Percentiles rank a stretch among this genome's conserved stretches.
phyloP scores from a whole-genome alignment of 2,797 vertebrate genomes.

The Labroides dimidiatus region DNA sequence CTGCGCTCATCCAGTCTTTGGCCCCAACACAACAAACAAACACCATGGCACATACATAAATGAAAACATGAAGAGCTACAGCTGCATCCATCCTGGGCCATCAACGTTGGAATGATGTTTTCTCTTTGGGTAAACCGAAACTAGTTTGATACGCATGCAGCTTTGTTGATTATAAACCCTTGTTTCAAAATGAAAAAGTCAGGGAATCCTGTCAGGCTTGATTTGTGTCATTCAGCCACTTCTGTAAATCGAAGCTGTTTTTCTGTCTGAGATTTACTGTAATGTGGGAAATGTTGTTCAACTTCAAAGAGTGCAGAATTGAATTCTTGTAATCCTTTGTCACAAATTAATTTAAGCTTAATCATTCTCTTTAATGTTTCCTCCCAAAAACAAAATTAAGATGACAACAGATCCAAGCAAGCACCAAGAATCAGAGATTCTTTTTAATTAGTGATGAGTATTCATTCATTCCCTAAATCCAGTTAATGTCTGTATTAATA shows the following conservation, averaged over 20 bases:
- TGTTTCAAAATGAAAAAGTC: too few relatives aligned
- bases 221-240: neutral
- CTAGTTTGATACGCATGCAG: too few relatives aligned
- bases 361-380: neutral
- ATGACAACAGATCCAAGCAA: neutral
- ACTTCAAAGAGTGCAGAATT: neutral
- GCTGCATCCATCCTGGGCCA: too few relatives aligned
- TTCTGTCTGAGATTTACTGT: too few relatives aligned
- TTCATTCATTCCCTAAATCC: constrained; percentile 1
- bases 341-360: neutral
- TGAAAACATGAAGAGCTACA: too few relatives aligned
- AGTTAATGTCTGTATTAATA: constrained; percentile 19
- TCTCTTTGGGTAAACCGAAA: too few relatives aligned
- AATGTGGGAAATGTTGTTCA: neutral
- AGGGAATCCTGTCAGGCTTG: neutral
- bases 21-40: too few relatives aligned
- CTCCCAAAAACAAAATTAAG: neutral
- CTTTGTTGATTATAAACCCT: too few relatives aligned
- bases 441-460: constrained; percentile 10
- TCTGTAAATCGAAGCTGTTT: neutral
- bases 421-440: neutral
- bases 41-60: too few relatives aligned
- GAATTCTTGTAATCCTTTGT: neutral
- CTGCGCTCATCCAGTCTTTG: too few relatives aligned
- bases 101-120: too few relatives aligned